Conservation (phyloP, 2,797 vertebrate genomes). For the Kryptolebias ocellatus region DNA sequence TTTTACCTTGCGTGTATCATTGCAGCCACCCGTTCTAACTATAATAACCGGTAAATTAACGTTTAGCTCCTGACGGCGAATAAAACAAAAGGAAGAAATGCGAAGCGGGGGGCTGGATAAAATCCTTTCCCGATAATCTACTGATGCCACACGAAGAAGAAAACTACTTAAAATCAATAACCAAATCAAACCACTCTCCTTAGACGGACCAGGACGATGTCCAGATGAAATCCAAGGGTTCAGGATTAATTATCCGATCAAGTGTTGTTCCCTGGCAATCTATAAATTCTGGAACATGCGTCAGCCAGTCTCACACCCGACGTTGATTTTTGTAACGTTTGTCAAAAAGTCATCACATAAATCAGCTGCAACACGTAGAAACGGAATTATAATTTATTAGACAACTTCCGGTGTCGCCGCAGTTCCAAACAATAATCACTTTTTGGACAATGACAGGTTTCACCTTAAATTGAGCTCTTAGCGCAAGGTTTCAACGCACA, state of each 20-base stretch:
- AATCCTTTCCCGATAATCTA: neutral
- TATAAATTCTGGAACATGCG: constrained; percentile 18
- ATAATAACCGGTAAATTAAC: constrained; percentile 12
- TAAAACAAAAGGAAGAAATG: no score
- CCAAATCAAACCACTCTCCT: no score
- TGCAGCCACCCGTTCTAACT: neutral
- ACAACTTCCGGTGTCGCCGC: no score
- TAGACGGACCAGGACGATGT: neutral
- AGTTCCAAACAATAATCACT: no score
- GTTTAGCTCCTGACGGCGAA: neutral
- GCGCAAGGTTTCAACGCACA: no score
- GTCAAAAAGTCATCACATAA: no score
- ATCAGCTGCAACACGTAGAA: no score
- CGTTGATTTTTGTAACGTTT: constrained; percentile 11
- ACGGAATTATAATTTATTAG: no score
- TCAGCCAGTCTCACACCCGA: neutral
- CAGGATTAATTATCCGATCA: neutral
- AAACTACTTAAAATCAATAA: neutral
- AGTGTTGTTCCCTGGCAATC: constrained; percentile 9
- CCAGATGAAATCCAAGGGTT: neutral
- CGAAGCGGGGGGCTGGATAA: neutral
- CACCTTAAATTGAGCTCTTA: neutral
- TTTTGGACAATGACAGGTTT: neutral
- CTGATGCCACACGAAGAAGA: neutral
- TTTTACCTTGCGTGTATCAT: neutral